Conservation (phyloP, 2,113 vertebrate genomes). For the Heteronetta atricapilla region DNA sequence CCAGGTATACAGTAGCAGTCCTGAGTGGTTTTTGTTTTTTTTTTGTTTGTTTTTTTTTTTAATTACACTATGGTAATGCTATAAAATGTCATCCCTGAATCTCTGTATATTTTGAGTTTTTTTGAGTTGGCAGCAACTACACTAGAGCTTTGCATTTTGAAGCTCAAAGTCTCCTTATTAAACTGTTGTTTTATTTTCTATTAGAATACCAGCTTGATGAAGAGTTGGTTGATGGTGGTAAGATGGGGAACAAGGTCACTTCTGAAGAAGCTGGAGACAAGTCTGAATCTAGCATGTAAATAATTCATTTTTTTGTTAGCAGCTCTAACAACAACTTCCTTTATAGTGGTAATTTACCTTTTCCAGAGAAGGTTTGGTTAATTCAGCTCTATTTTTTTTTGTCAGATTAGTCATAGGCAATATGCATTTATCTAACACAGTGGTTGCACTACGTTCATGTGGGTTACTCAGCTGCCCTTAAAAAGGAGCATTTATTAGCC, state of each 20-base stretch:
- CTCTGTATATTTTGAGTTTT: neutral
- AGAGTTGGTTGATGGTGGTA: neutral
- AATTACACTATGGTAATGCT: neutral
- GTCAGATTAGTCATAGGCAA: neutral
- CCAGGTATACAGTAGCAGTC: neutral
- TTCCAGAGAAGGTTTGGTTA: neutral
- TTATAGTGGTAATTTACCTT: neutral
- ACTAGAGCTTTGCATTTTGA: neutral
- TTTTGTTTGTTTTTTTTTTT: neutral
- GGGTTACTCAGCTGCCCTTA: neutral
- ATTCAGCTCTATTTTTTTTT: neutral
- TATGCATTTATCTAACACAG: neutral
- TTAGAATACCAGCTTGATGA: slow-evolving; percentile 24
- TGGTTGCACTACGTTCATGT: neutral
- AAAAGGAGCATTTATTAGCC: neutral
- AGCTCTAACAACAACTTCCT: neutral
- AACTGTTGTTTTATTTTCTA: neutral
- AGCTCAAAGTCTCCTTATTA: neutral
- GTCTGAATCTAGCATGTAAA: slow-evolving; percentile 40
- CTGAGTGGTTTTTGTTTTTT: neutral
- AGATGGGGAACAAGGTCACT: neutral
- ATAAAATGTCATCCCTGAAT: neutral
- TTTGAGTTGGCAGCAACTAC: neutral
- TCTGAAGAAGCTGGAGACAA: neutral
- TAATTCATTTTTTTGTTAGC: neutral